Percentiles rank a stretch among this genome's conserved stretches.
Conservation (phyloP, 30 jellyfish, hydroid and myxozoan species). For the Cassiopea xamachana region DNA sequence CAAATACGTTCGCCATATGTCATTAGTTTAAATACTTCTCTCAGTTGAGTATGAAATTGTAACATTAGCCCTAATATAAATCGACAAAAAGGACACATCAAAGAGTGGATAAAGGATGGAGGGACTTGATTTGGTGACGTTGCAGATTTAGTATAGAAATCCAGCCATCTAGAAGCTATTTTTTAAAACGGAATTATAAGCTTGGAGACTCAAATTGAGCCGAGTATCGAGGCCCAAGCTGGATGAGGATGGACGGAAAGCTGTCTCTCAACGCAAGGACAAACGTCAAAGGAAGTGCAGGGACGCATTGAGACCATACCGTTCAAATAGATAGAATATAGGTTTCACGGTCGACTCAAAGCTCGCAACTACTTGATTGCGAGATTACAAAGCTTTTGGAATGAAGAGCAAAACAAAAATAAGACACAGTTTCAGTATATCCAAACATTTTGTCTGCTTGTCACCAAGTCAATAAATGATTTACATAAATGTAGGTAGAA, state of each 20-base stretch:
- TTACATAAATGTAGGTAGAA: not conserved
- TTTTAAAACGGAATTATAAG: too few species aligned
- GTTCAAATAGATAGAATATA: too few species aligned
- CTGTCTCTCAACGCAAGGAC: too few species aligned
- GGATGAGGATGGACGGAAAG: too few species aligned
- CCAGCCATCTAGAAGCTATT: not conserved
- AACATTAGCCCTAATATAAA: not conserved
- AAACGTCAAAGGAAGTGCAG: too few species aligned
- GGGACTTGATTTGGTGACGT: conserved; percentile 12
- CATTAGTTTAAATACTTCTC: not conserved
- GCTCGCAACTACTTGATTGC: not conserved
- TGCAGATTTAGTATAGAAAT: not conserved
- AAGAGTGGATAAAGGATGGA: not conserved
- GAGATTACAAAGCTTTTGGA: not conserved
- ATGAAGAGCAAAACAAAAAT: conserved; percentile 1
- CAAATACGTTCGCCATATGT: not conserved
- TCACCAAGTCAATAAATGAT: conserved; percentile 20
- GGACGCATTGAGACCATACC: too few species aligned
- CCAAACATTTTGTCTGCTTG: conserved; percentile 25
- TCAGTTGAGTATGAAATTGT: too few species aligned
- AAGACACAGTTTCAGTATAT: conserved; percentile 12
- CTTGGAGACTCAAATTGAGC: too few species aligned
- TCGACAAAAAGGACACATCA: not conserved
- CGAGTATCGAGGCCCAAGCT: too few species aligned
- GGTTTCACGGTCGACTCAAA: too few species aligned